Base-by-base conservation (phyloP, 2,797 vertebrate species). In the Cottoperca gobio region DNA sequence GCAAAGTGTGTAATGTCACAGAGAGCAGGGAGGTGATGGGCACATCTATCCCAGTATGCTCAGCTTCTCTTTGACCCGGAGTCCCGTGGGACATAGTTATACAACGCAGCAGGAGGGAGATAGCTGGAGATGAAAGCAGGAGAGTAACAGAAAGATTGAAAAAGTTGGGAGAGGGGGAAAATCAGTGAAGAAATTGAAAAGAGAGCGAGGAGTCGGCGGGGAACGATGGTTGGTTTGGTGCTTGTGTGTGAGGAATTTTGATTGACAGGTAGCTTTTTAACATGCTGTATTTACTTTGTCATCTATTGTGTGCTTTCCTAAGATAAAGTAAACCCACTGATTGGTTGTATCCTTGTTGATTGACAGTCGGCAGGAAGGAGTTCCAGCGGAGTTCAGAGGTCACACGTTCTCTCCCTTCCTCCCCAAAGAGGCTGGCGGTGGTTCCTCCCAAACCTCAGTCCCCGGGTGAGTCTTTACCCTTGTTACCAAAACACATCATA, bases 391-490 rank as follows among this genome's bases (percentile, higher is more conserved):
- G 96, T 81, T 95, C 95, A 79, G 97, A 99, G 70, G 83, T 93
- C 64, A 94, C 83, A 21, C 97, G 94, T 70, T 95, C 97, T 8
- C 74, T 95, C 23, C 83, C 94, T 3, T 97, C 96, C 7, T 99
- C 98, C 16, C 98, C 98, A 6, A 99, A 99, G 91, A 97, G 95
- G 84, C 92, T 94, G 42, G 95, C 90, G 0, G 93, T 95, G 82
- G 94, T 97, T 75, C 75, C 96, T 45, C 95, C 96, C 37, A 99
- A 98, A 82, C 95, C 95, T 62, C 97, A 99, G 71, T 98, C 97
- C 9, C 97, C 97, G 95, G 97, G 98, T 99, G 94, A 91, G 91
- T 79, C 6, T 13, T 46, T 69, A 26, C 5, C 14, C 11, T 45
- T 2, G 1, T 42, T 43, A 49, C 6, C 1, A 35, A 61, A 53